Evolutionary conservation across 35 echinoderm and acorn worm species (phyloP), one percentile per base, ranked within the genome.

Genomic region (Heliocidaris tuberculata): DNA sequence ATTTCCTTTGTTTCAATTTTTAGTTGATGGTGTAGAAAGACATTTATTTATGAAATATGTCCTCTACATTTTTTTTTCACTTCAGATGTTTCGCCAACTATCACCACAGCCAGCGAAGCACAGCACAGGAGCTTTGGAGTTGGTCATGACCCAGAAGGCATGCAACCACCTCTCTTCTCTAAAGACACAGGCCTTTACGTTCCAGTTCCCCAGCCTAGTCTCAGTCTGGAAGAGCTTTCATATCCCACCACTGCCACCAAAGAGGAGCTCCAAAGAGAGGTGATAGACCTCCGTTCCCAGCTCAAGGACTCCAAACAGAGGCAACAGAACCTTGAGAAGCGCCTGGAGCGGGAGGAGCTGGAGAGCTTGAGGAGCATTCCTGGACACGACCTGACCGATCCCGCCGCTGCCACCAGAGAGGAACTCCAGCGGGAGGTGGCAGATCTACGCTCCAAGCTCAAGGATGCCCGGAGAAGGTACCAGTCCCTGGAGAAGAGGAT

Each of bases 401-500:
- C 54, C 88, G 27, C 27, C 49, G 59, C 88, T 32, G 86, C 88
- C 54, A 92, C 52, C 86, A 59, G 56, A 32, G 86, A 96, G 52
- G 94, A 95, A n/a, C 85, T 95, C 48, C 94, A 94, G 42, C 70
- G 50, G 19, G 95, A 95, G 60, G 92, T 97, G 61, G 86, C 91
- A 7, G 78, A 94, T 21, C 92, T 96, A 7, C 60, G 93, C 19
- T 96, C 95, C 17, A 90, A 96, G 60, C 87, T 96, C 88, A 92
- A 95, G 31, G 94, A 94, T 9, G 94, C 94, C 31, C 60, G 35
- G 85, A 94, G 90, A 27, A 85, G 93, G 19, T 30, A 93, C 24
- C 90, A 92, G 49, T 94, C 92, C 32, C 93, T 95, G 48, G 97
- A 97, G 85, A 94, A 97, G 88, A 48, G 42, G 27, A 85, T 97